These are phyloP conservation scores for Sphenopsis melanotis DNA, from an alignment of 2,797 vertebrate genomes.

Conservation along the genomic window DNA sequence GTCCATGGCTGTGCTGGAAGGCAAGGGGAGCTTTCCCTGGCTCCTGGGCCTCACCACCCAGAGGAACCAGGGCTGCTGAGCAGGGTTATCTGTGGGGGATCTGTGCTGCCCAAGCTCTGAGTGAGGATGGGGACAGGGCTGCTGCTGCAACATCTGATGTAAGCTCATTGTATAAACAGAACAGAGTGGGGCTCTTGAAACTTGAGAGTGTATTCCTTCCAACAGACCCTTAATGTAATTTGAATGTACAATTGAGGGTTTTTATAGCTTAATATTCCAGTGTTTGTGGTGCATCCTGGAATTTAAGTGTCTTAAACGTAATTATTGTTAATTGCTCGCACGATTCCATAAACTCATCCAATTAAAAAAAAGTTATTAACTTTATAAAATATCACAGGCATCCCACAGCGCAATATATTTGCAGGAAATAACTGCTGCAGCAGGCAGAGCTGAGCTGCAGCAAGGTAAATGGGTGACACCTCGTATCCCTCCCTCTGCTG, in stretches of 20 bases:
- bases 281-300: constrained; percentile 75
- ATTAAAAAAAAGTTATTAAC: constrained; percentile 83
- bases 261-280: constrained; percentile 66
- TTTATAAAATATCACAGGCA: constrained; percentile 76
- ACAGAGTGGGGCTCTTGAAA: constrained; percentile 28
- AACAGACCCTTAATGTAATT: constrained; percentile 66
- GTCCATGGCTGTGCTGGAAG: rapidly evolving
- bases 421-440: constrained; percentile 61
- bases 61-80: neutral
- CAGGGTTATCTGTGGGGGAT: rapidly evolving
- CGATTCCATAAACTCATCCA: constrained; percentile 79
- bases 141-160: neutral
- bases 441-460: constrained; percentile 59
- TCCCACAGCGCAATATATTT: constrained; percentile 73
- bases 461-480: constrained; percentile 47
- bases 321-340: constrained; percentile 79
- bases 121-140: neutral
- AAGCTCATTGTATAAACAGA: constrained; percentile 9
- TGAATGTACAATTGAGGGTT: constrained; percentile 65
- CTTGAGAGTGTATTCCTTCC: constrained; percentile 31
- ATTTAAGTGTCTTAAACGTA: constrained; percentile 77
- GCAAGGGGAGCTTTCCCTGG: neutral
- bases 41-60: neutral
- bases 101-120: rapidly evolving
- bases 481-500: neutral